Evolutionary conservation across 2,113 vertebrate genomes (phyloP), one percentile per base, ranked within the genome.

Genomic region (Nycticebus coucang): DNA sequence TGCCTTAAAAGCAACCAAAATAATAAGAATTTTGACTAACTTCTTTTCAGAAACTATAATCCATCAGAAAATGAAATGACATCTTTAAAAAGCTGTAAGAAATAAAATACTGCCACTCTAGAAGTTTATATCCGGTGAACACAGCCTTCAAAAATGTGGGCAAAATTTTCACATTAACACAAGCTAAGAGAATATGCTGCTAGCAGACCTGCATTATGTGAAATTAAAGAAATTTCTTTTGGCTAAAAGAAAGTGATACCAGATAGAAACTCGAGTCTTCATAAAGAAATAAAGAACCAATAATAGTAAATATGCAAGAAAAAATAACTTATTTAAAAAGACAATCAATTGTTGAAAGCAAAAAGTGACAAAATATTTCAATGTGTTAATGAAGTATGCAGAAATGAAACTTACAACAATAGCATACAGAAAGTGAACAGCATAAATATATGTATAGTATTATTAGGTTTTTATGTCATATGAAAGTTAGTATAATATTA

Each of bases 291-390:
- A 81, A 66, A 55, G 50, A 72, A 15, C 10, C 4, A 91, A 28
- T 59, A 86, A 80, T 60, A 4, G 33, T 60, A 57, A 35, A 74
- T 55, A 75, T 5, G 1, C 75, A 15, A 75, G 12, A 26, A 64
- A 87, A 87, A 87, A 37, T 87, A 80, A 80, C 62, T 1, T 24
- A 37, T 50, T 62, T 87, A 53, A 28, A 80, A 74, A 89, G 6
- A 75, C 4, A 66, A 64, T 33, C 21, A 21, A 89, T 3, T 45
- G 28, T 75, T 83, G 26, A 59, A 89, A 83, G 77, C 28, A 68
- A 94, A 94, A 83, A 66, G n/a, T 72, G 53, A 81, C 6, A 81
- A 93, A 82, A 75, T 74, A 64, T 94, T 55, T 89, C 12, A 10
- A 26, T 82, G 21, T 33, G n/a, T 84, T 84, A 77, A 55, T 83